These are phyloP conservation scores for Drosophila maculinotata DNA, from an alignment of 2,888 invertebrate species.

Conservation along the genomic window DNA sequence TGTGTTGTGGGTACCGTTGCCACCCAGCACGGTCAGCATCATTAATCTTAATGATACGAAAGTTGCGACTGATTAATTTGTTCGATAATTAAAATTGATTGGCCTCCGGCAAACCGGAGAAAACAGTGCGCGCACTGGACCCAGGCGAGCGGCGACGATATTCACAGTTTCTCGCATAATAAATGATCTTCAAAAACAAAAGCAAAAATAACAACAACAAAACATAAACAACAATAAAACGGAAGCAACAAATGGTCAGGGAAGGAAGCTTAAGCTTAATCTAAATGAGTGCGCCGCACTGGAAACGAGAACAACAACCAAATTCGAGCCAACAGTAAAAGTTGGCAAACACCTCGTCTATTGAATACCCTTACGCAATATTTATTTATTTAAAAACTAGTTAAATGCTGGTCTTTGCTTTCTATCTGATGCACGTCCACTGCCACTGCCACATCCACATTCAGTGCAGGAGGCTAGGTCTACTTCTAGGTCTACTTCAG, in stretches of 20 bases:
- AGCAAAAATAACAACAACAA: conserved; percentile 2
- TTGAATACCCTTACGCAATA: conserved; percentile 22
- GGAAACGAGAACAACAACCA: conserved; percentile 3
- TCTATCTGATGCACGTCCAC: no score
- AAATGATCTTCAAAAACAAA: conserved; percentile 64
- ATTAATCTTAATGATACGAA: conserved; percentile 81
- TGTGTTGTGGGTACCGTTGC: conserved; percentile 53
- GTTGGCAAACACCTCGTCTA: not conserved
- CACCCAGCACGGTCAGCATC: conserved; percentile 70
- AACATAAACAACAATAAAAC: conserved; percentile 55
- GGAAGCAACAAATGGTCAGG: conserved; percentile 61
- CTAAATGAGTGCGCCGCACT: conserved; percentile 38
- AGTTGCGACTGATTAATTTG: conserved; percentile 79
- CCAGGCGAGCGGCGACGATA: conserved; percentile 38
- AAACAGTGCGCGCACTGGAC: conserved; percentile 46
- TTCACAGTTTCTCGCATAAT: conserved; percentile 61
- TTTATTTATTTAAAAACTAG: no score
- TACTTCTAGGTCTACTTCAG: no score
- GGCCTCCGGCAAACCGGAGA: conserved; percentile 49
- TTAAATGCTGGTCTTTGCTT: no score
- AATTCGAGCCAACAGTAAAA: conserved; percentile 11
- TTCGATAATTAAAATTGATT: conserved; percentile 81
- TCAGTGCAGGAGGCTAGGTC: no score
- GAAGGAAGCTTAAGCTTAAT: conserved; percentile 53
- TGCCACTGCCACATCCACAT: no score